Base-by-base conservation (phyloP, 2,888 invertebrate species). In the Petrolisthes cinctipes region DNA sequence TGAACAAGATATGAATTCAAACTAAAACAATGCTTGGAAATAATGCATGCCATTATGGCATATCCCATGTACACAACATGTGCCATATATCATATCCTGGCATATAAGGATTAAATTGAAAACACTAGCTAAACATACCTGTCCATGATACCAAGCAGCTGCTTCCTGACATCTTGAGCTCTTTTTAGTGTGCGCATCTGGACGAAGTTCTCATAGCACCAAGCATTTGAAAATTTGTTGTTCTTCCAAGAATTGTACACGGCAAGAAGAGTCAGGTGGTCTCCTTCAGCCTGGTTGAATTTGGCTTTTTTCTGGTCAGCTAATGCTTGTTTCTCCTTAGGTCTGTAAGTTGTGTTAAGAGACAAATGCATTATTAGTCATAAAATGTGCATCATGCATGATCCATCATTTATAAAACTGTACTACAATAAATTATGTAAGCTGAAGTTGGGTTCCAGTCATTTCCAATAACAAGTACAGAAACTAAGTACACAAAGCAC, bases 181-280 rank as follows among this genome's bases (percentile, higher is more conserved):
- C 99, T 94, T 93, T 99, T 99, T 89, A 99, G 93, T 0, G 99
- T 99, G 51, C 99, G 94, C 61, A 98, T 97, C 94, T 99, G 99
- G 4, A 99, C 98, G 92, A 99, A 99, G 94, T 99, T 99, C 93
- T 99, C 99, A 92, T 98, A 99, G 93, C 99, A 99, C 99, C 99
- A 99, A 0, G 98, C 98, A 93, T 98, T 98, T 0, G 98, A 98
- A 93, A 99, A 99, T 93, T 99, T 99, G 92, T 99, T 99, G 92
- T 99, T 99, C 92, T 98, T 97, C 99, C 99, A 99, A 82, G 99
- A 98, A 93, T 99, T 99, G 93, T 98, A 99, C 5, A 99, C 99
- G 0, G 99, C 98, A n/a, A 99, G 93, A 53, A 99, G 93, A 0
- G 99, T 99, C 75, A 99, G 93, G 93, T 99, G 99, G 93, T 99